Evolutionary conservation across 2,888 invertebrate genomes (phyloP).

Genomic region (Cosmorhoe ocellata): DNA sequence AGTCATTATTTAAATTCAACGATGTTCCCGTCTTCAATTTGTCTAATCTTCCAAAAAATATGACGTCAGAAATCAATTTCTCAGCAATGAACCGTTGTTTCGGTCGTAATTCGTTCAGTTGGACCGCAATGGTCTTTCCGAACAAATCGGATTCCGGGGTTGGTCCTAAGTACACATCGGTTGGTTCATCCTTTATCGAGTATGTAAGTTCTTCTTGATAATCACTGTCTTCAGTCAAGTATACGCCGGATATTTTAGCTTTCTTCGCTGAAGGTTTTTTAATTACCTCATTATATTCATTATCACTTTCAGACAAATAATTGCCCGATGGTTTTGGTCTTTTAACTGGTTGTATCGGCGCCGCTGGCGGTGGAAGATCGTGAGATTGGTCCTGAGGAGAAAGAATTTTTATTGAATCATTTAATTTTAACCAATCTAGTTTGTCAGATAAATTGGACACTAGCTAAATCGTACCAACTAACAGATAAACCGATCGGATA

Average conservation of each 20-base stretch:
- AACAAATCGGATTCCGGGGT: constrained; percentile 17
- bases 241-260: constrained; percentile 8
- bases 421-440: too few relatives aligned
- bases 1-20: constrained; percentile 12
- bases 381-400: constrained; percentile 1
- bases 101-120: constrained; percentile 39
- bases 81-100: constrained; percentile 46
- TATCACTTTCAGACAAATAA: constrained; percentile 8
- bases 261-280: constrained; percentile 4
- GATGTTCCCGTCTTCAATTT: constrained; percentile 35
- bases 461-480: too few relatives aligned
- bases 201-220: constrained; percentile 1
- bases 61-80: constrained; percentile 52
- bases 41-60: constrained; percentile 45
- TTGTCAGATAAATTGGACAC: too few relatives aligned
- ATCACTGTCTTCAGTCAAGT: constrained; percentile 1
- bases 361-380: neutral
- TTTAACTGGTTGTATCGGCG: neutral
- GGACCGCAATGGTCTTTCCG: constrained; percentile 41
- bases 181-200: constrained; percentile 7
- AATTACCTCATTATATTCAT: neutral
- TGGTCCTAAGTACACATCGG: neutral
- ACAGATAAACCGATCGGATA: too few relatives aligned
- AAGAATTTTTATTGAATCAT: too few relatives aligned
- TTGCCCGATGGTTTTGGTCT: constrained; percentile 7